Conservation (phyloP, 2,888 invertebrate genomes). For the Phortica okadai region DNA sequence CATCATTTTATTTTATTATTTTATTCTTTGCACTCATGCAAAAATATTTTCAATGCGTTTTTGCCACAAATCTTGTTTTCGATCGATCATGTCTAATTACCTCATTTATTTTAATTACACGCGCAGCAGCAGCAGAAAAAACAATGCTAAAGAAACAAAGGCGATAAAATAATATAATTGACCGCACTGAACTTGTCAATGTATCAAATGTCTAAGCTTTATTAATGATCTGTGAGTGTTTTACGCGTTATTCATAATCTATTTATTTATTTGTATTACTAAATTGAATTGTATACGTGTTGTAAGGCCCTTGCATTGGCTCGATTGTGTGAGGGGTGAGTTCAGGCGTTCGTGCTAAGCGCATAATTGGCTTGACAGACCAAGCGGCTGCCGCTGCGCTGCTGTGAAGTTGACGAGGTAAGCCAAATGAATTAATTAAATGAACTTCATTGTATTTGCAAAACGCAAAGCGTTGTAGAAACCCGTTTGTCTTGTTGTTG, state of each 20-base stretch:
- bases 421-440: background rate
- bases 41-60: background rate
- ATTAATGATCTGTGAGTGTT: constrained; percentile 21
- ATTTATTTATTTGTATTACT: background rate
- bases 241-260: background rate
- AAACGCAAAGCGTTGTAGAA: too few relatives aligned
- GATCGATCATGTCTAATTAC: constrained; percentile 18
- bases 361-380: constrained; percentile 19
- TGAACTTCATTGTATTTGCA: background rate
- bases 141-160: background rate
- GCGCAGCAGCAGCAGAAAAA: too few relatives aligned
- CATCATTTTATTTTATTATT: background rate
- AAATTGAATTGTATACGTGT: background rate
- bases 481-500: too few relatives aligned
- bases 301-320: background rate
- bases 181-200: background rate
- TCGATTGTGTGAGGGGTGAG: background rate
- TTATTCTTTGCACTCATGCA: constrained; percentile 6
- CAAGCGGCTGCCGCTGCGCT: background rate
- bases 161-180: background rate
- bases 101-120: constrained; percentile 13
- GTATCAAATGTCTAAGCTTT: background rate
- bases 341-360: constrained; percentile 2
- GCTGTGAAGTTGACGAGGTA: background rate
- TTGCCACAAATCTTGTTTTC: constrained; percentile 3